Evolutionary conservation across 1,140 invertebrate genomes (phyloP), one percentile per base, ranked within the genome.

Genomic region (Diorhabda carinulata): DNA sequence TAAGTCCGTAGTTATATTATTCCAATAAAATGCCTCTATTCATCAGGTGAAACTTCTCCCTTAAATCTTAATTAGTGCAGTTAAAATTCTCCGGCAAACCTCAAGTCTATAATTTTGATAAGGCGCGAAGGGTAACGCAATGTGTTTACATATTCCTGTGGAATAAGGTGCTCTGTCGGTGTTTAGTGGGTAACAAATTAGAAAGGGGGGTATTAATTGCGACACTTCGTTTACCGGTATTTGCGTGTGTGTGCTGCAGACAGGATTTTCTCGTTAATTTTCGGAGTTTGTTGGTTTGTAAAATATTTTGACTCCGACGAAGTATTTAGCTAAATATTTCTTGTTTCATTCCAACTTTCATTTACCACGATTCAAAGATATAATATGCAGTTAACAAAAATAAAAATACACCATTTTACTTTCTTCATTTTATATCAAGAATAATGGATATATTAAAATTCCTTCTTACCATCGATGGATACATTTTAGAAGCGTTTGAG

Each of bases 131-230:
- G 70, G 52, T 68, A 72, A 71, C 64, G 74, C 72, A 69, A 66
- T 68, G 63, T 74, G 73, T 76, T 76, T 76, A 76, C 74, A 76
- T 76, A 76, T 76, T 76, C 67, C 61, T 70, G 72, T 63, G 74
- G 73, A 72, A 73, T 69, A 71, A 74, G 74, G 61, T 76, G 74
- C 73, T 52, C n/a, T 52, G n/a, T n/a, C 47, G 47, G 47, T 52
- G 47, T 52, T 52, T 6, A n/a, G 47, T n/a, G 70, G 71, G 73
- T 73, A 73, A 76, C 74, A 76, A 76, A 76, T 76, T 76, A 74
- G 62, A 70, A 63, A 62, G 64, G 69, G 60, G 68, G 73, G 73
- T 74, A 76, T 74, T 76, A 76, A 76, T 76, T 72, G 73, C 70
- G 59, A 64, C 70, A 73, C 47, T 6, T 3, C 47, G 47, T 4